These are phyloP conservation scores for Cephus pulcher DNA, from an alignment of 2,888 invertebrate species.

Conservation along the genomic window DNA sequence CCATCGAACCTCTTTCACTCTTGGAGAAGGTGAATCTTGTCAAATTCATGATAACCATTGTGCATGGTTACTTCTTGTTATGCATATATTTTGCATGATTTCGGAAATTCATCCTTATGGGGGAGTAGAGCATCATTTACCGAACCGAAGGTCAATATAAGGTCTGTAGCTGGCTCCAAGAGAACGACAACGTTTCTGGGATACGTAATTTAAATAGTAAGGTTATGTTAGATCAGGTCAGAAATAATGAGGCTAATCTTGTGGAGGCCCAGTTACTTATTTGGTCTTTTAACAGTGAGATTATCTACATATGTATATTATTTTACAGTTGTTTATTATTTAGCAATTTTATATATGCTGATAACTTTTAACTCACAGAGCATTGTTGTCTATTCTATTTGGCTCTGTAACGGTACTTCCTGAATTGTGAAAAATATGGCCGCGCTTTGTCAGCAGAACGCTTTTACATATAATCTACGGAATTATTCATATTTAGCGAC, in stretches of 20 bases:
- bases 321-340: background rate
- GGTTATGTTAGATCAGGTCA: background rate
- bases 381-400: background rate
- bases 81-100: slow-evolving; percentile 1
- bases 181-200: background rate
- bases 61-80: too few relatives aligned
- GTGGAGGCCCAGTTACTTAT: background rate
- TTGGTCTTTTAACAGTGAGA: background rate
- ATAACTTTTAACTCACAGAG: background rate
- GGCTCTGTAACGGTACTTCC: background rate
- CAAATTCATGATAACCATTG: background rate
- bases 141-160: slow-evolving; percentile 47
- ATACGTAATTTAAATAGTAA: background rate
- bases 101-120: slow-evolving; percentile 54
- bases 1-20: background rate
- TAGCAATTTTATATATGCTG: background rate
- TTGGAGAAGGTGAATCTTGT: background rate
- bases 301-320: background rate
- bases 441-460: too few relatives aligned
- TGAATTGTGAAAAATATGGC: background rate
- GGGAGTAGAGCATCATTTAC: slow-evolving; percentile 45
- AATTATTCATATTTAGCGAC: too few relatives aligned
- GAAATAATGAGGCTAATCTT: background rate
- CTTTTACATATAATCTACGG: too few relatives aligned
- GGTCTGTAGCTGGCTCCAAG: background rate